Evolutionary conservation across 1,140 invertebrate species (phyloP).

Genomic region (Laodelphax striatellus): DNA sequence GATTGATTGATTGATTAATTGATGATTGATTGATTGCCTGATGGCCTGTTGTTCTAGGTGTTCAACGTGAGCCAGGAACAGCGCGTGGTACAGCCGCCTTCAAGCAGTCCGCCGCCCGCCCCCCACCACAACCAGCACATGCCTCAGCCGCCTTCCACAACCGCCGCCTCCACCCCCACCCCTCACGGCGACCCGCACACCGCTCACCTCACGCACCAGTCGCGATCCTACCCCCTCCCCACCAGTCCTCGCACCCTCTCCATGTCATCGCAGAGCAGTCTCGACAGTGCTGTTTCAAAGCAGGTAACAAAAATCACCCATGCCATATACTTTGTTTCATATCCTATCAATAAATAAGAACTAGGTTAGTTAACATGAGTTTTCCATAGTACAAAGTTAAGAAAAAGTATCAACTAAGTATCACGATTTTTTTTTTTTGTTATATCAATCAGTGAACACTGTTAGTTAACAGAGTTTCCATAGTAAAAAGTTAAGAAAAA

Average conservation of each 20-base stretch:
- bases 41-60: conserved; percentile 36
- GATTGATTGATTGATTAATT: too few relatives aligned
- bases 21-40: not conserved
- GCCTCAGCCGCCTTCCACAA: conserved; percentile 3
- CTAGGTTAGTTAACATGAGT: too few relatives aligned
- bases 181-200: conserved; percentile 21
- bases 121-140: conserved; percentile 5
- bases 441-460: too few relatives aligned
- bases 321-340: too few relatives aligned
- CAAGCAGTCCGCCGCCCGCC: conserved; percentile 13
- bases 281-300: conserved; percentile 56
- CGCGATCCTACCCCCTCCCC: conserved; percentile 35
- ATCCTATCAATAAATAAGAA: too few relatives aligned
- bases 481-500: too few relatives aligned
- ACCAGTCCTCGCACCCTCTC: conserved; percentile 49
- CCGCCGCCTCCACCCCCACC: conserved; percentile 6
- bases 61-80: conserved; percentile 51
- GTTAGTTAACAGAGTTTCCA: too few relatives aligned
- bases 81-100: conserved; percentile 40
- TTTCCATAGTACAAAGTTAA: too few relatives aligned
- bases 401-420: too few relatives aligned
- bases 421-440: too few relatives aligned
- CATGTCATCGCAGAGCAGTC: conserved; percentile 65
- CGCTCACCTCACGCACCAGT: conserved; percentile 35
- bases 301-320: too few relatives aligned